phyloP scores from a whole-genome alignment of 2,113 vertebrate genomes.

The Gnathonemus longibarbis region DNA sequence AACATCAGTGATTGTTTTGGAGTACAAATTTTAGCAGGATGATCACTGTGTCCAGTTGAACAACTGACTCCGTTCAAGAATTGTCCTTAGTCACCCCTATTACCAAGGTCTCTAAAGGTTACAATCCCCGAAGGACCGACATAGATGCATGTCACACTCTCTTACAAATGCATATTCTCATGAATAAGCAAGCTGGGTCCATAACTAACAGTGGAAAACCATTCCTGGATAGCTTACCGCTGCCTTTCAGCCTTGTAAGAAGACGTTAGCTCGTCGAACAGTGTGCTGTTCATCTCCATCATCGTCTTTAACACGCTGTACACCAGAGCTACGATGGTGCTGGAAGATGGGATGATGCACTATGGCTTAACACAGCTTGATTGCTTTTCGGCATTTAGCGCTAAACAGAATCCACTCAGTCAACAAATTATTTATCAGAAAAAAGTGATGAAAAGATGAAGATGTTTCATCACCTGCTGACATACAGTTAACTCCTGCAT shows the following conservation, averaged over 20 bases:
- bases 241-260: conserved; percentile 93
- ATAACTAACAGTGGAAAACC: neutral
- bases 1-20: neutral
- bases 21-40: neutral
- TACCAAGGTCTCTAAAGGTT: neutral
- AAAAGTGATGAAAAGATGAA: neutral
- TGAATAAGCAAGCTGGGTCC: neutral
- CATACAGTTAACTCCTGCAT: neutral
- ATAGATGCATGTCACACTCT: neutral
- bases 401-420: neutral
- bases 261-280: conserved; percentile 90
- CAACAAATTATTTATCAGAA: neutral
- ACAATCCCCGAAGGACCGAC: neutral
- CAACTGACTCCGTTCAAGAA: neutral
- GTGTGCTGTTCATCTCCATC: conserved; percentile 96
- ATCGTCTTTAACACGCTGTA: conserved; percentile 95
- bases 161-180: neutral
- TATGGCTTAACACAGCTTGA: conserved; percentile 9
- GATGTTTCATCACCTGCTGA: neutral
- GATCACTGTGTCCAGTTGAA: neutral
- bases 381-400: neutral
- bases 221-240: conserved; percentile 54
- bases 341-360: conserved; percentile 38
- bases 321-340: conserved; percentile 91
- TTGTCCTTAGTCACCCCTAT: neutral